Evolutionary conservation across 37 sponge, comb jelly and placozoan genomes (phyloP).

Genomic region (Cliona cf. orientalis): DNA sequence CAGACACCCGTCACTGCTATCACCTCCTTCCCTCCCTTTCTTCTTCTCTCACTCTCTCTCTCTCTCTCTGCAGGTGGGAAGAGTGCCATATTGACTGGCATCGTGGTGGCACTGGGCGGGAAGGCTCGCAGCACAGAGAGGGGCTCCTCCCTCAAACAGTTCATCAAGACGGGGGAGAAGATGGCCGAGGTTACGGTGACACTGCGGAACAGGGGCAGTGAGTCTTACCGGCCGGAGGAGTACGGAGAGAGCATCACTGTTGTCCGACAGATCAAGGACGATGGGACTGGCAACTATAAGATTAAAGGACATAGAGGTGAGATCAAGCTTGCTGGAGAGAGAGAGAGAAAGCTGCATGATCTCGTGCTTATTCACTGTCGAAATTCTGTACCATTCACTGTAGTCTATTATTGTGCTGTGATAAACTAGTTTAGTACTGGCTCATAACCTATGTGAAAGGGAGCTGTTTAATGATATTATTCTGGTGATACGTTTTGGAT

Average conservation of each 20-base stretch:
- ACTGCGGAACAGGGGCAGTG: conserved; percentile 76
- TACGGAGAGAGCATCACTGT: conserved; percentile 82
- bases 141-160: conserved; percentile 82
- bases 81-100: conserved; percentile 97
- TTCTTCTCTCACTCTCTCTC: not conserved
- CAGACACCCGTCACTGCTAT: too few species aligned
- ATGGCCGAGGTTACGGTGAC: conserved; percentile 60
- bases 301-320: conserved; percentile 55
- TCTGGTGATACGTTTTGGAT: too few species aligned
- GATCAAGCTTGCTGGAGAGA: too few species aligned
- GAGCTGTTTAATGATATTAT: too few species aligned
- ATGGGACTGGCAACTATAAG: conserved; percentile 88
- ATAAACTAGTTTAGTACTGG: not conserved
- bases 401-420: not conserved
- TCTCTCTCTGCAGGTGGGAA: conserved; percentile 93
- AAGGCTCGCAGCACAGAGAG: conserved; percentile 86
- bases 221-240: conserved; percentile 67
- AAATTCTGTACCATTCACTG: not conserved
- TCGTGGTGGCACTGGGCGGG: conserved; percentile 93
- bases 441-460: too few species aligned
- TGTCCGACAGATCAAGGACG: conserved; percentile 64
- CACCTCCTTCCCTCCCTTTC: not conserved
- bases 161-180: conserved; percentile 82
- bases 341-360: too few species aligned
- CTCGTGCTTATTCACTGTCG: too few species aligned